Evolutionary conservation across 2,797 vertebrate species (phyloP), one percentile per base, ranked within the genome.

Genomic region (Tympanoctomys barrerae): DNA sequence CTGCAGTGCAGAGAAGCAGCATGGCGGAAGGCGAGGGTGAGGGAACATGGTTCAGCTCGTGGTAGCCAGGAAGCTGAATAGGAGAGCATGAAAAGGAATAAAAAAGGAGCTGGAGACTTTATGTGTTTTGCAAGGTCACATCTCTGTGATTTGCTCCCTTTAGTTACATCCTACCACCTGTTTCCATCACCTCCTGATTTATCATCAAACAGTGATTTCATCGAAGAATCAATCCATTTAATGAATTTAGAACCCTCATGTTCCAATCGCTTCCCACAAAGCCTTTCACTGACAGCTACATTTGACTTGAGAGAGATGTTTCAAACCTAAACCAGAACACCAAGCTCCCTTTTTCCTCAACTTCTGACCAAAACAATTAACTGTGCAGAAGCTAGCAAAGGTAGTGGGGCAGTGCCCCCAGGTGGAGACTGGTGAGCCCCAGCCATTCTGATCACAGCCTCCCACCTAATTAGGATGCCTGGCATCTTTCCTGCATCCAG

Each of bases 321-420:
- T 79, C 77, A 21, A 54, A 79, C 11, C 18, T n/a, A 79, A 33
- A 79, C 49, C 46, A 21, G 12, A 21, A 19, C 18, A 33, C 6
- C 24, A 49, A 33, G 16, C 12, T 70, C 52, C 54, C 68, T 75
- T 61, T 75, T 54, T 36, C 7, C 36, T 73, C 26, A 59, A 19
- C 78, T 87, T 57, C 75, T 78, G 62, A 66, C 13, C 1, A 1
- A 46, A 39, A 77, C 36, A 33, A 13, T 0, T 28, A 33, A 49
- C 16, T 22, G 31, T 9, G 3, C 57, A 5, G 28, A 36, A 11
- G 54, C 22, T n/a, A 12, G 61, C n/a, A 46, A 46, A 28, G 0
- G 5, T 6, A 7, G 1, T 49, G 1, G 5, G 42, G 22, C 26
- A 12, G 19, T 3, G n/a, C 26, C 19, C 7, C 49, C 24, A n/a